phyloP scores from a whole-genome alignment of 2,888 invertebrate genomes.

The Cerastoderma edule region DNA sequence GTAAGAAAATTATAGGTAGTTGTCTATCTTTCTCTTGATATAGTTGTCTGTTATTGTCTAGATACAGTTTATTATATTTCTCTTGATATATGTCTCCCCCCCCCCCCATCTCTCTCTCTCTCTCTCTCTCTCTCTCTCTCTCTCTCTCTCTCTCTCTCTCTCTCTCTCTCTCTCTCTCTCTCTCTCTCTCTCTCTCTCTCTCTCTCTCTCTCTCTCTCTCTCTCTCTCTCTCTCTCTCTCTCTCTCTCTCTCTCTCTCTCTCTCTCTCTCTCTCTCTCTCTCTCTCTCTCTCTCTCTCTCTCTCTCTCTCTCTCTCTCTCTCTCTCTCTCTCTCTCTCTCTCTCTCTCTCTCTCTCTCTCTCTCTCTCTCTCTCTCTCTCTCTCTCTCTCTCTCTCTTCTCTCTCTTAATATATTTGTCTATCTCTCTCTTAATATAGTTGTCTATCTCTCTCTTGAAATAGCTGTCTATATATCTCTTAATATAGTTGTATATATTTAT shows the following conservation, averaged over 20 bases:
- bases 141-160: too few relatives aligned
- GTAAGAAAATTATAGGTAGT: too few relatives aligned
- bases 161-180: slow-evolving; percentile 1
- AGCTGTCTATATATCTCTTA: too few relatives aligned
- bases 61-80: too few relatives aligned
- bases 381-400: not conserved
- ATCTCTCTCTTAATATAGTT: too few relatives aligned
- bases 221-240: not conserved
- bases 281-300: not conserved
- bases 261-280: not conserved
- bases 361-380: not conserved
- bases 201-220: not conserved
- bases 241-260: not conserved
- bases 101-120: too few relatives aligned
- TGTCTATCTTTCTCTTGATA: too few relatives aligned
- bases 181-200: slow-evolving; percentile 1
- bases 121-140: too few relatives aligned
- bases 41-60: too few relatives aligned
- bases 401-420: not conserved
- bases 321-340: not conserved
- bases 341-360: not conserved
- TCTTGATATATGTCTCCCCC: too few relatives aligned
- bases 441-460: too few relatives aligned
- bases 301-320: not conserved
- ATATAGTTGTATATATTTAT: too few relatives aligned